These are phyloP conservation scores for Microtus oregoni DNA, from an alignment of 2,113 vertebrate genomes.

Conservation along the genomic window DNA sequence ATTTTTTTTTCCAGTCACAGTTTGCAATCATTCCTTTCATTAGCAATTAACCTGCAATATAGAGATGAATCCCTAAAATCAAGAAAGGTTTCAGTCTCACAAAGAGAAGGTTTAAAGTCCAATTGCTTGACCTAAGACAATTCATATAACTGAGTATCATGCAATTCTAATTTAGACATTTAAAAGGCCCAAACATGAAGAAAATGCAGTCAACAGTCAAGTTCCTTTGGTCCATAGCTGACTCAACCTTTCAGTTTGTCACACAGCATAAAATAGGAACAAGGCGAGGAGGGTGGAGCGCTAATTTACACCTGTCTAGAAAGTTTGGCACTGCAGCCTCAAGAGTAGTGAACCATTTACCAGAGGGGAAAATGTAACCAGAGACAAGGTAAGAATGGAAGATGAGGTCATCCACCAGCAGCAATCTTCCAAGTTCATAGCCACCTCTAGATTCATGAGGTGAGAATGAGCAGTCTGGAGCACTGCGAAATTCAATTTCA, in stretches of 20 bases:
- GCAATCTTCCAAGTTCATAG: conserved; percentile 83
- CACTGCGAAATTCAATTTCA: conserved; percentile 84
- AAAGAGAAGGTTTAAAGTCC: conserved; percentile 51
- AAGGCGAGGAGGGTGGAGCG: conserved; percentile 56
- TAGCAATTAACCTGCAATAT: conserved; percentile 79
- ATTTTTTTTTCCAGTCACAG: conserved; percentile 64
- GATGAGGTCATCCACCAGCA: conserved; percentile 85
- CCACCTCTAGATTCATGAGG: conserved; percentile 86
- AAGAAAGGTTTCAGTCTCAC: conserved; percentile 55
- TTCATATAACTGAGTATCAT: not conserved
- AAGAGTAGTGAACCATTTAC: conserved; percentile 76
- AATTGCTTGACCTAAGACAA: conserved; percentile 52
- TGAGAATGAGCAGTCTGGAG: conserved; percentile 80
- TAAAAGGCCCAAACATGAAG: conserved; percentile 56
- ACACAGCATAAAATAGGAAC: conserved; percentile 66
- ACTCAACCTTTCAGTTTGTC: not conserved
- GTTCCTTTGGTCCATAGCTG: not conserved
- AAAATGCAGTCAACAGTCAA: conserved; percentile 50
- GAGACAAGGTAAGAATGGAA: conserved; percentile 82
- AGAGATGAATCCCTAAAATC: conserved; percentile 73
- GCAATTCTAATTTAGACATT: conserved; percentile 62
- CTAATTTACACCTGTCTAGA: conserved; percentile 76
- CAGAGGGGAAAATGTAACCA: conserved; percentile 80
- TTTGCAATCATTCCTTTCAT: conserved; percentile 73
- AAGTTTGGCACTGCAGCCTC: conserved; percentile 75